phyloP scores from a whole-genome alignment of 1,140 invertebrate species.

The Scaptomyza pallida region DNA sequence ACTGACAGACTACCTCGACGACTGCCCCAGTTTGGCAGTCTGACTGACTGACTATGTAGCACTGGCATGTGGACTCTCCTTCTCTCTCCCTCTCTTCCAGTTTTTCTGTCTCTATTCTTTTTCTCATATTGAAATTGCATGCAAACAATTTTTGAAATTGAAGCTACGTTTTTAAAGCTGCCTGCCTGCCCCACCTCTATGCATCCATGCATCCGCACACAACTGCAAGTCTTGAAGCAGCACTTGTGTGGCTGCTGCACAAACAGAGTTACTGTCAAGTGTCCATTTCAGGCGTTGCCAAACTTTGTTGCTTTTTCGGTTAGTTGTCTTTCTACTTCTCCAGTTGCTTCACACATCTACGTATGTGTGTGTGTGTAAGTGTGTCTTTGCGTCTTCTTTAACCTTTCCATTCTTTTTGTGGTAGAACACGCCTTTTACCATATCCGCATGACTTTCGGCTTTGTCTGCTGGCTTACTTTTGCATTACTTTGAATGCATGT shows the following conservation, averaged over 20 bases:
- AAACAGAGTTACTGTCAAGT: constrained; percentile 79
- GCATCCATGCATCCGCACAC: not conserved
- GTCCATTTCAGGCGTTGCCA: constrained; percentile 72
- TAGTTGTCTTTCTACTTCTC: constrained; percentile 46
- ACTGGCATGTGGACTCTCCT: constrained; percentile 45
- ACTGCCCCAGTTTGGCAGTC: not conserved
- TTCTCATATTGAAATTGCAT: constrained; percentile 80
- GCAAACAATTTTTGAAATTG: constrained; percentile 81
- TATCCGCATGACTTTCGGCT: constrained; percentile 65
- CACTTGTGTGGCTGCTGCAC: constrained; percentile 68
- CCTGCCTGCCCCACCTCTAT: not conserved
- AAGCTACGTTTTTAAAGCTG: constrained; percentile 68
- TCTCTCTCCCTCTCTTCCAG: too few relatives aligned
- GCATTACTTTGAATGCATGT: constrained; percentile 53
- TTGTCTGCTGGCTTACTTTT: constrained; percentile 45
- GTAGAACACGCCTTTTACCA: constrained; percentile 26
- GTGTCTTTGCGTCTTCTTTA: not conserved
- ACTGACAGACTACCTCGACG: constrained; percentile 21
- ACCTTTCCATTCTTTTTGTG: constrained; percentile 18
- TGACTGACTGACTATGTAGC: constrained; percentile 16
- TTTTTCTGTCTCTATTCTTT: too few relatives aligned
- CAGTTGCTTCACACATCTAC: not conserved
- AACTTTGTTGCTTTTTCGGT: constrained; percentile 72
- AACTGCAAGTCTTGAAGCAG: constrained; percentile 40
- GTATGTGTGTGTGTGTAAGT: not conserved